Evolutionary conservation across 2,888 invertebrate genomes (phyloP).

Genomic region (Spilarctia lutea): DNA sequence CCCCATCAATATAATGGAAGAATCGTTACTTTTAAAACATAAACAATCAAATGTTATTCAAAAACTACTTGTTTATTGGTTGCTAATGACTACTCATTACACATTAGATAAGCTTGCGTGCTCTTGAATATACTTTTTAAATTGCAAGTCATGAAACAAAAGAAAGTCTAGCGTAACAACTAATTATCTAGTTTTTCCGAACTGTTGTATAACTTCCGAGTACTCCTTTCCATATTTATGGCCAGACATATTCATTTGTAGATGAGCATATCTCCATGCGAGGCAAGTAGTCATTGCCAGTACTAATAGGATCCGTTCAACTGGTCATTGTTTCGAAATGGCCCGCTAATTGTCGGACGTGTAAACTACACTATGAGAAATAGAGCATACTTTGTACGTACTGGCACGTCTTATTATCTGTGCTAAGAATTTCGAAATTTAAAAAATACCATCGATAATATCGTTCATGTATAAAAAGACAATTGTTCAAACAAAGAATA

Average conservation of each 20-base stretch:
- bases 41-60: neutral
- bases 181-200: conserved; percentile 45
- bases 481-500: conserved; percentile 10
- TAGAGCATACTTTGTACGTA: conserved; percentile 34
- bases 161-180: conserved; percentile 40
- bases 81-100: neutral
- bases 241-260: conserved; percentile 49
- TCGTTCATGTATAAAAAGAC: conserved; percentile 1
- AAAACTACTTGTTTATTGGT: neutral
- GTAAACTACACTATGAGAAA: conserved; percentile 44
- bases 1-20: neutral
- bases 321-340: conserved; percentile 49
- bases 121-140: conserved; percentile 24
- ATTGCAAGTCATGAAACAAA: conserved; percentile 20
- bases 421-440: neutral
- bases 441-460: conserved; percentile 6
- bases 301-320: conserved; percentile 58
- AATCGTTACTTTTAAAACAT: neutral
- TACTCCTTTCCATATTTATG: conserved; percentile 50
- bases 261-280: conserved; percentile 36
- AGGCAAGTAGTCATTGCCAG: conserved; percentile 60
- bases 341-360: conserved; percentile 51
- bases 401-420: conserved; percentile 16
- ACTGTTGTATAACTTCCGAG: conserved; percentile 44
- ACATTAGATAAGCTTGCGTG: neutral